Base-by-base conservation (phyloP, 2,888 invertebrate species). In the Cylindroiulus punctatus region DNA sequence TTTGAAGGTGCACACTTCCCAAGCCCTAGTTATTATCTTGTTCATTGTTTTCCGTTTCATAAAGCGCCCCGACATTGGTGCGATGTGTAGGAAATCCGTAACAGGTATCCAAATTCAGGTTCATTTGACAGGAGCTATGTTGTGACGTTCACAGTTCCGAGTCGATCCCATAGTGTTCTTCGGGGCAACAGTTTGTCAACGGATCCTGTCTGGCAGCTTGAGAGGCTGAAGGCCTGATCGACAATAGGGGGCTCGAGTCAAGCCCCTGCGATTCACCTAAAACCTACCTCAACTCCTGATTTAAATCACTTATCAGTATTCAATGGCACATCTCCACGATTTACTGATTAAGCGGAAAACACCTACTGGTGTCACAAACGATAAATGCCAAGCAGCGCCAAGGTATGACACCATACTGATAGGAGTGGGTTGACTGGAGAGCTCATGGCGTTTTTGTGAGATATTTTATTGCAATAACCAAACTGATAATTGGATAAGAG, bases 321-420 rank as follows among this genome's bases (percentile, higher is more conserved):
- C 52, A n/a, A 57, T 57, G 52, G 52, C 52, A 57, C 52, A 57
- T 57, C 52, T 57, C 52, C 52, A 57, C n/a, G 52, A 57, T n/a
- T 57, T 57, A 57, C 52, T 57, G 52, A 57, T 57, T 57, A 57
- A n/a, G 52, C 52, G 52, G 52, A 57, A 57, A 57, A 57, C 52
- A 57, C 52, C 52, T 17, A 57, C 52, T 57, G 52, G 52, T 17
- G 52, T 57, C 52, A 57, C 12, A 57, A 57, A 57, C 52, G 52
- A 57, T n/a, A 57, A 57, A 57, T 57, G 52, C 52, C 52, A 57
- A 57, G n/a, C 52, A 57, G 52, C 52, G 52, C 12, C 1, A n/a
- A 57, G 52, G 52, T 57, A 57, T 57, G 52, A 57, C 52, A 57
- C 52, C 52, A n/a, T 1, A n/a, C 5, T 57, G 17, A 47, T 47